These are phyloP conservation scores for Poicephalus gulielmi DNA, from an alignment of 2,113 vertebrate genomes.

Conservation along the genomic window DNA sequence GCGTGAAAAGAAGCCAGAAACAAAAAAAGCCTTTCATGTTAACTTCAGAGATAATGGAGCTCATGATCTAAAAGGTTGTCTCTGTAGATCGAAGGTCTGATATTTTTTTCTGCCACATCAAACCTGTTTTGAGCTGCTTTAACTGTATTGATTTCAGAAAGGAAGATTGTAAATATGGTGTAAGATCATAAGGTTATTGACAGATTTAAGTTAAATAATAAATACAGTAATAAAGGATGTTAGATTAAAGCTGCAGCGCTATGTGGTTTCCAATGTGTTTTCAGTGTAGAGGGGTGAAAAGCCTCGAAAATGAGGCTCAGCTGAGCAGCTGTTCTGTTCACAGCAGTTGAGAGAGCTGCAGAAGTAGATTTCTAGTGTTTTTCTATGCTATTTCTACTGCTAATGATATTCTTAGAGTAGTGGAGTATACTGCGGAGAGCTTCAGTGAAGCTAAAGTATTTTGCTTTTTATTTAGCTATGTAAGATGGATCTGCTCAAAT, in stretches of 20 bases:
- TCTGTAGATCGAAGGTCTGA: not conserved
- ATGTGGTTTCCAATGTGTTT: not conserved
- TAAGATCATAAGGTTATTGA: not conserved
- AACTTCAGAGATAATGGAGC: not conserved
- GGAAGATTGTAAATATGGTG: not conserved
- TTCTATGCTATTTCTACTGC: not conserved
- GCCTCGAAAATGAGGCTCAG: not conserved
- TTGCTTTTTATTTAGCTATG: not conserved
- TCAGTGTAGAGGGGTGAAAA: not conserved
- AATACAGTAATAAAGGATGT: not conserved
- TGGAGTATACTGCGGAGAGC: not conserved
- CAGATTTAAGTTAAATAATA: constrained; percentile 3
- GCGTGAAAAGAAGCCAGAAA: not conserved
- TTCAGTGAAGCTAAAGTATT: not conserved
- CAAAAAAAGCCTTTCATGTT: not conserved
- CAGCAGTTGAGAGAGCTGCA: not conserved
- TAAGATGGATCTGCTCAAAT: not conserved
- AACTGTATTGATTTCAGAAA: not conserved
- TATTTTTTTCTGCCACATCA: not conserved
- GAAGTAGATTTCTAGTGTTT: not conserved
- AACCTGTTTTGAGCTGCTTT: not conserved
- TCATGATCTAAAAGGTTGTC: not conserved
- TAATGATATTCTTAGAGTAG: not conserved
- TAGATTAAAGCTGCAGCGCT: not conserved
- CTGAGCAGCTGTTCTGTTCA: not conserved